These are phyloP conservation scores for Abscondita cerata DNA, from an alignment of 2,888 invertebrate genomes.

Conservation along the genomic window DNA sequence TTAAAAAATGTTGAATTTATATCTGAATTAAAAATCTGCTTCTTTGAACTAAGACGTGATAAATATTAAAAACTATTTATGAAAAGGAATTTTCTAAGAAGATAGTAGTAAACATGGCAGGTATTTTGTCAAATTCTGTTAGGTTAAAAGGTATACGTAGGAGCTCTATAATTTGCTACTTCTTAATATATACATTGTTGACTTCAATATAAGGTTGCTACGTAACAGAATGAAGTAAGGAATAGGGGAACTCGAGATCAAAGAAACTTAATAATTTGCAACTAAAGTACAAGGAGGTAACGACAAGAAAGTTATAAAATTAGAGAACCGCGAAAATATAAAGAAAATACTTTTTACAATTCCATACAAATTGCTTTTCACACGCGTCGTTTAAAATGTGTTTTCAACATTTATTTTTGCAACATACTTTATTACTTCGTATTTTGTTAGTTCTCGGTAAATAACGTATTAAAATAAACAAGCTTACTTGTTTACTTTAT, in stretches of 20 bases:
- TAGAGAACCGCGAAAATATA: constrained; percentile 8
- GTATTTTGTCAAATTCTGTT: not conserved
- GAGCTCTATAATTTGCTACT: not conserved
- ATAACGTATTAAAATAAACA: no score
- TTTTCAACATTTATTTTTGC: not conserved
- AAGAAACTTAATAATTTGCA: constrained; percentile 29
- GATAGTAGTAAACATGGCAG: no score
- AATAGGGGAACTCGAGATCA: constrained; percentile 22
- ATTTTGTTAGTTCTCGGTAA: no score
- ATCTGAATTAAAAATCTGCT: no score
- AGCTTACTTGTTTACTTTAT: no score
- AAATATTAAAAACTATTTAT: no score
- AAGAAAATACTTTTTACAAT: constrained; percentile 7
- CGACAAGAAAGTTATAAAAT: constrained; percentile 13
- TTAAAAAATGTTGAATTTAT: no score
- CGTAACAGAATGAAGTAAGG: constrained; percentile 14
- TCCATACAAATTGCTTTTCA: not conserved
- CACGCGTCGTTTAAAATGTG: not conserved
- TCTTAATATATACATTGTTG: constrained; percentile 12
- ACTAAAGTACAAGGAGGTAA: constrained; percentile 16
- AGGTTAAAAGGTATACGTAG: not conserved
- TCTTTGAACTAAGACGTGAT: no score
- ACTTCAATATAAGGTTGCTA: constrained; percentile 22
- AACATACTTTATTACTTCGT: no score
- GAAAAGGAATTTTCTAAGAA: no score